Base-by-base conservation (phyloP, 1,140 invertebrate genomes). In the Drosophila bocki region DNA sequence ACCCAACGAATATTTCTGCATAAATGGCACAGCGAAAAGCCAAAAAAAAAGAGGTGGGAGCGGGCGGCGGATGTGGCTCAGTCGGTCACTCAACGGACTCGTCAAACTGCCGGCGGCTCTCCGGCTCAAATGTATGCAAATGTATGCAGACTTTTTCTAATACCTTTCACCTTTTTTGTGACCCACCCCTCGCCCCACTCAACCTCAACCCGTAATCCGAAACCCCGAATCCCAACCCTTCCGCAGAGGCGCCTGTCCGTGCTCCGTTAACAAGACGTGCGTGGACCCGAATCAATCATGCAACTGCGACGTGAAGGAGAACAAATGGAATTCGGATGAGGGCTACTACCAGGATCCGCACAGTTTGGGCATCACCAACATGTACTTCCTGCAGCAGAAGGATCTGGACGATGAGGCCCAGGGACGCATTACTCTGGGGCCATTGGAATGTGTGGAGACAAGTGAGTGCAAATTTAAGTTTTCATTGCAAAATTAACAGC, bases 361-460 rank as follows among this genome's bases (percentile, higher is more conserved):
- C 70, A 97, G 97, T 81, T 93, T 99, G 51, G 98, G 97, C 22
- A 97, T 99, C 15, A 98, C 96, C 3, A 95, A 97, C 91, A 97
- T 99, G 95, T 96, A 97, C 58, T 98, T 98, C 82, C 91, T 98
- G 26, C 97, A 98, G 84, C 97, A 98, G 82, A 95, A 96, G 72
- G 95, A 97, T 91, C 93, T 98, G 54, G 95, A 96, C 59, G 95
- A 96, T 69, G 96, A 97, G 91, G 96, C 97, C 1, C 95, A 96
- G 68, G 98, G 97, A 2, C 94, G 97, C 75, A 96, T 99, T 11
- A 98, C 97, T 1, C 93, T 99, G 13, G 98, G 98, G 7, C 97
- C 97, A 12, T 93, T 99, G 53, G 97, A 98, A 93, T 99, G 98
- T 93, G 97, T 98, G 50, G 98, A 98, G 95, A 98, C 97, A 64